Conservation (phyloP, 2,797 vertebrate genomes). For the Hyperoplus immaculatus region DNA sequence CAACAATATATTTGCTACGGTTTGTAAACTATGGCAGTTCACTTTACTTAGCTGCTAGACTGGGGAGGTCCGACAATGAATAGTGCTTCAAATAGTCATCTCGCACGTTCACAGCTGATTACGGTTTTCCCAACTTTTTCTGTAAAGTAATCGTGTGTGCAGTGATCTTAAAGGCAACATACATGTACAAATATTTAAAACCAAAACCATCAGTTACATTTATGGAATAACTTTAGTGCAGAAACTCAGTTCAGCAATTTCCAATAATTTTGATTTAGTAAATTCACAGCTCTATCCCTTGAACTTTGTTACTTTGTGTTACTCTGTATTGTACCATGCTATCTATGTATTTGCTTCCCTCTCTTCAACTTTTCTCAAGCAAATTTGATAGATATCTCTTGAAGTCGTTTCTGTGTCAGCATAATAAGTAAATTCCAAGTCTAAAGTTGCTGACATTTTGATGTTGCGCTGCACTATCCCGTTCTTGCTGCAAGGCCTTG, state of each 20-base stretch:
- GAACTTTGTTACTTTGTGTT: background rate
- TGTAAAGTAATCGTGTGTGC: background rate
- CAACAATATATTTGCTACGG: background rate
- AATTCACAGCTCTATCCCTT: background rate
- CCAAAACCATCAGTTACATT: background rate
- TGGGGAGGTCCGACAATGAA: background rate
- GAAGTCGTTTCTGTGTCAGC: constrained; percentile 69
- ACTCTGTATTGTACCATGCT: background rate
- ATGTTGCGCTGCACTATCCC: constrained; percentile 55
- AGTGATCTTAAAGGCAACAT: background rate
- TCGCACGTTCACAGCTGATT: constrained; percentile 10
- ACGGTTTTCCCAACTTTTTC: background rate
- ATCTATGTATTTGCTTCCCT: background rate
- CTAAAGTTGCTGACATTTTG: constrained; percentile 63
- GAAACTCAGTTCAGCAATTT: background rate
- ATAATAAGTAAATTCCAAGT: constrained; percentile 54
- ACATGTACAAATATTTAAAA: background rate
- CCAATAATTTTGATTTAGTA: background rate
- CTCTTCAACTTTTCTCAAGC: constrained; percentile 22
- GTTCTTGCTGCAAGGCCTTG: constrained; percentile 49
- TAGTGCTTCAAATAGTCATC: constrained; percentile 15
- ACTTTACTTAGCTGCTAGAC: background rate
- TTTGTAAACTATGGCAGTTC: background rate
- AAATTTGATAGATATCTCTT: constrained; percentile 47
- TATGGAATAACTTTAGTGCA: background rate